phyloP scores from a whole-genome alignment of 2,888 invertebrate genomes.

The Tigriopus californicus region DNA sequence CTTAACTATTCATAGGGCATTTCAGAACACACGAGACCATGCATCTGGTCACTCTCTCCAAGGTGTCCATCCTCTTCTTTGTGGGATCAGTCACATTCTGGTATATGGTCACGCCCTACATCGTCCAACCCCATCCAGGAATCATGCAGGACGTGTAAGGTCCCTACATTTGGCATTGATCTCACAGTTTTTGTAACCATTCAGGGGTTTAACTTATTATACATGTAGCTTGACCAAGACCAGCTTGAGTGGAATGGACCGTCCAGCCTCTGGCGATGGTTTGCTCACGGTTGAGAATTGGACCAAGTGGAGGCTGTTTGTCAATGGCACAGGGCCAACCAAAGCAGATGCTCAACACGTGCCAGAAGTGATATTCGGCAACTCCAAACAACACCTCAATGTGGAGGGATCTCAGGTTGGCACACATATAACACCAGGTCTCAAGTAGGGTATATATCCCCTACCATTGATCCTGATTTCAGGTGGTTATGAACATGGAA shows the following conservation, averaged over 20 bases:
- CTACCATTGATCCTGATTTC: too few species aligned
- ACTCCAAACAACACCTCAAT: not conserved
- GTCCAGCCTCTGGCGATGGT: not conserved
- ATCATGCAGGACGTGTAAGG: constrained; percentile 12
- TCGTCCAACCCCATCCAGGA: constrained; percentile 4
- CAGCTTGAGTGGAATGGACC: not conserved
- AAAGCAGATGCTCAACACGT: not conserved
- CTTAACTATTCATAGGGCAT: too few species aligned
- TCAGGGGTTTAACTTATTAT: not conserved
- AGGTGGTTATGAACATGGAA: constrained; percentile 7
- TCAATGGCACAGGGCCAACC: not conserved
- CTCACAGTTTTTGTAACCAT: not conserved
- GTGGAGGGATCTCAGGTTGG: not conserved
- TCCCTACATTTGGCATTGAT: not conserved
- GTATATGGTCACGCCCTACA: constrained; percentile 12
- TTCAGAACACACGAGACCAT: not conserved
- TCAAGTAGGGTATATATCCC: too few species aligned
- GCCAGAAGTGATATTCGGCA: not conserved
- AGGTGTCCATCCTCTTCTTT: not conserved
- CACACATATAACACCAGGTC: not conserved
- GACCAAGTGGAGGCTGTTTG: constrained; percentile 12
- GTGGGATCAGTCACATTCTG: constrained; percentile 1
- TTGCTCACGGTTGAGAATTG: constrained; percentile 7
- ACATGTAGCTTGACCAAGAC: not conserved
- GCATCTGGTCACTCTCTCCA: not conserved